These are phyloP conservation scores for Heterodera schachtii DNA, from an alignment of 1,140 invertebrate species.

Conservation along the genomic window DNA sequence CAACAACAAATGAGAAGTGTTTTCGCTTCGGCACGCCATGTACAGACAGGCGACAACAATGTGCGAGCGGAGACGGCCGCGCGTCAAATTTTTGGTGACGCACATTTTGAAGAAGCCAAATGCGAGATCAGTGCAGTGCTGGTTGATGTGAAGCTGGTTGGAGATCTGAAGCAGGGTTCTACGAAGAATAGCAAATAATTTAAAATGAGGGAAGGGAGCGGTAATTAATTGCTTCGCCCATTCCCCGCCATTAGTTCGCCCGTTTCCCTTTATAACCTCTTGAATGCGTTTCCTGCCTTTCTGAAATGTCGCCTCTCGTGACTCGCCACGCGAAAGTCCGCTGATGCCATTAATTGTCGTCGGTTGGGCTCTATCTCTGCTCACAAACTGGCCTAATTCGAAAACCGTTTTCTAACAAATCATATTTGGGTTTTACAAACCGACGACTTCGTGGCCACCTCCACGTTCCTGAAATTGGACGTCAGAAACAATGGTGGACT, in stretches of 20 bases:
- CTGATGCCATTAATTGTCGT: conserved; percentile 50
- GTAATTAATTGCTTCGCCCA: too few species aligned
- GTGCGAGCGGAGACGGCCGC: conserved; percentile 84
- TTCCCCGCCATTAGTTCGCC: too few species aligned
- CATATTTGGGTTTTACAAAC: conserved; percentile 62
- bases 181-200: not conserved
- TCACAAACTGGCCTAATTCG: conserved; percentile 58
- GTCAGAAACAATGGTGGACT: conserved; percentile 92
- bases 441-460: conserved; percentile 82
- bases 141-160: conserved; percentile 72
- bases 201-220: too few species aligned
- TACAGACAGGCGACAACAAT: conserved; percentile 96
- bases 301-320: conserved; percentile 57
- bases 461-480: conserved; percentile 90
- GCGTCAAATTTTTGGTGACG: conserved; percentile 80
- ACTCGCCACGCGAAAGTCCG: conserved; percentile 53
- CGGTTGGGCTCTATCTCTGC: conserved; percentile 51
- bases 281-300: conserved; percentile 62
- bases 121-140: conserved; percentile 87
- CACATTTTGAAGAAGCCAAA: conserved; percentile 97
- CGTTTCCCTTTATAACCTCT: conserved; percentile 39
- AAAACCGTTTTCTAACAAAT: not conserved
- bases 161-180: conserved; percentile 48
- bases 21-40: conserved; percentile 90
- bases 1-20: conserved; percentile 91